Conservation (phyloP, 2,113 vertebrate species). For the Mionectes macconnelli region DNA sequence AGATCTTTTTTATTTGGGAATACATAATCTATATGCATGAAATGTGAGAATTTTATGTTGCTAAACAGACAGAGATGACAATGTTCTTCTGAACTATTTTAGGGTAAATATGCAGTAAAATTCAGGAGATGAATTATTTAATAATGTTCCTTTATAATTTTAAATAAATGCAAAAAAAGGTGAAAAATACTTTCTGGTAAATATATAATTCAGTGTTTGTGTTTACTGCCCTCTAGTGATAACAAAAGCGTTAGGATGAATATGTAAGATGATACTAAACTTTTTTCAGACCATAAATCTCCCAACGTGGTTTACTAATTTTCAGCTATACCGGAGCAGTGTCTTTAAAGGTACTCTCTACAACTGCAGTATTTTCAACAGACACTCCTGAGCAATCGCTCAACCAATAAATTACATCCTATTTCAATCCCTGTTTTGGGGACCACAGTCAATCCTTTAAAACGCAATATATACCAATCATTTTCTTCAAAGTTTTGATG, state of each 20-base stretch:
- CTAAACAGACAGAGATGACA: not conserved
- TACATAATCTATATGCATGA: not conserved
- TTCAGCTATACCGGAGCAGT: not conserved
- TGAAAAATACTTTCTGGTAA: not conserved
- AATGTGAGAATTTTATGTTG: not conserved
- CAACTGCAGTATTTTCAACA: not conserved
- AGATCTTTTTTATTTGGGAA: not conserved
- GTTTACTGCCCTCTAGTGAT: constrained; percentile 76
- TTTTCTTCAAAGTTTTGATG: not conserved
- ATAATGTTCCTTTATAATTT: not conserved
- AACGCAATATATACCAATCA: not conserved
- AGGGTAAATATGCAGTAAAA: not conserved
- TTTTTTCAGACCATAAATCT: not conserved
- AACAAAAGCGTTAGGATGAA: not conserved
- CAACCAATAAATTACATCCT: not conserved
- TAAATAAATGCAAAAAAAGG: not conserved
- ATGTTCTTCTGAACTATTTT: not conserved
- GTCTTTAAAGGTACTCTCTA: not conserved
- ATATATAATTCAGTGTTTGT: not conserved
- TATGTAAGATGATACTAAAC: not conserved
- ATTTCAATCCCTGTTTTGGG: not conserved
- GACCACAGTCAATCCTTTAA: not conserved
- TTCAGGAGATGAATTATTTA: not conserved
- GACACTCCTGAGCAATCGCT: not conserved
- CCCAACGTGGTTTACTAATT: not conserved